Base-by-base conservation (phyloP, 2,888 invertebrate species). In the Ligdia adustata region DNA sequence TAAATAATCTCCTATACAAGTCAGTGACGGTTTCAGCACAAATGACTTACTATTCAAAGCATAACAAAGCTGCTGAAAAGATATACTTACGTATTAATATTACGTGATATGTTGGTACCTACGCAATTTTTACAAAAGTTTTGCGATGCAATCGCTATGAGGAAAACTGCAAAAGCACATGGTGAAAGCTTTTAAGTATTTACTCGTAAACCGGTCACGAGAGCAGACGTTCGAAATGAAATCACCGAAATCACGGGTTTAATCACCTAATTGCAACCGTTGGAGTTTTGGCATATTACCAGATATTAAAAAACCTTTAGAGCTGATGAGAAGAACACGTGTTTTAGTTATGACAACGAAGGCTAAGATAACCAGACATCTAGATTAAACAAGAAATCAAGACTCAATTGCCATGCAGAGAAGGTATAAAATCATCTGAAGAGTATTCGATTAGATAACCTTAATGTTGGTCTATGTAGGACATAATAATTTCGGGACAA, bases 201-300 rank as follows among this genome's bases (percentile, higher is more conserved):
- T n/a, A n/a, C n/a, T n/a, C n/a, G n/a, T 32, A 27, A 35, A 28
- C 41, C 15, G 5, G 42, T 55, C 55, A 55, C 55, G 41, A 47
- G 57, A 35, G 26, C n/a, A n/a, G n/a, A 6, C 11, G 37, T 26
- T 20, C 22, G 32, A 34, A 48, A 28, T 43, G 28, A 48, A 48
- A 28, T 44, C 50, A 50, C 32, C 28, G 5, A 33, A 37, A 71
- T 71, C 82, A 82, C 79, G 79, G 81, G 57, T 64, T 43, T 53
- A 55, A 74, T 79, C 81, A 81, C 69, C 70, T 78, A 79, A 78
- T 72, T 55, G n/a, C n/a, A 59, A 57, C 59, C 54, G 57, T 48
- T 40, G 48, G 51, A 51, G 27, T 53, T 57, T 66, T 85, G 83
- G 83, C 83, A 62, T 16, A 42, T 54, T 55, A 74, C 83, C 84